These are phyloP conservation scores for Saccopteryx bilineata DNA, from an alignment of 2,113 vertebrate genomes.

Conservation along the genomic window DNA sequence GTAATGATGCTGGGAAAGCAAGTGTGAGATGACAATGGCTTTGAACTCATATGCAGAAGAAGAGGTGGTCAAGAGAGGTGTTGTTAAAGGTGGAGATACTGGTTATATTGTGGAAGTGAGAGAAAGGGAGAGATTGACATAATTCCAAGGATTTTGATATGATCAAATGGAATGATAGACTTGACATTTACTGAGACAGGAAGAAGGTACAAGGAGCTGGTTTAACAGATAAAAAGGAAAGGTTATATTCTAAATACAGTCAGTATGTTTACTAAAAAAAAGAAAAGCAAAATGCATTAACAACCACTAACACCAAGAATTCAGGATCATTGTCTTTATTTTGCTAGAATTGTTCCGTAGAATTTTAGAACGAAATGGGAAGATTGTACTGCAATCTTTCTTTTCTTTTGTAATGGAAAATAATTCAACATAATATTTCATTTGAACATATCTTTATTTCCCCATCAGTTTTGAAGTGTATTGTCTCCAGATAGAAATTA, in stretches of 20 bases:
- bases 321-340: not conserved
- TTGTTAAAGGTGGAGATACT: not conserved
- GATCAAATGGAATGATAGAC: not conserved
- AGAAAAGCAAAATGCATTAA: not conserved
- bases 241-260: not conserved
- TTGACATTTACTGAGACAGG: not conserved
- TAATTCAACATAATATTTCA: not conserved
- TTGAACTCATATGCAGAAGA: not conserved
- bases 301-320: not conserved
- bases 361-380: not conserved
- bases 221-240: not conserved
- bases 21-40: not conserved
- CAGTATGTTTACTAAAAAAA: not conserved
- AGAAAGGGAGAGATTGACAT: not conserved
- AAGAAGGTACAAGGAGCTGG: not conserved
- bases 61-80: not conserved
- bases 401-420: rapidly evolving
- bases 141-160: not conserved
- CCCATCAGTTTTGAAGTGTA: not conserved
- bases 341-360: not conserved
- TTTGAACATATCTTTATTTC: not conserved
- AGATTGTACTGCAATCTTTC: not conserved
- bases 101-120: not conserved
- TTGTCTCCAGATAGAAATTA: not conserved
- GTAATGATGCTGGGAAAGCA: rapidly evolving